Base-by-base conservation (phyloP, 2,888 invertebrate genomes). In the Archips xylosteana region DNA sequence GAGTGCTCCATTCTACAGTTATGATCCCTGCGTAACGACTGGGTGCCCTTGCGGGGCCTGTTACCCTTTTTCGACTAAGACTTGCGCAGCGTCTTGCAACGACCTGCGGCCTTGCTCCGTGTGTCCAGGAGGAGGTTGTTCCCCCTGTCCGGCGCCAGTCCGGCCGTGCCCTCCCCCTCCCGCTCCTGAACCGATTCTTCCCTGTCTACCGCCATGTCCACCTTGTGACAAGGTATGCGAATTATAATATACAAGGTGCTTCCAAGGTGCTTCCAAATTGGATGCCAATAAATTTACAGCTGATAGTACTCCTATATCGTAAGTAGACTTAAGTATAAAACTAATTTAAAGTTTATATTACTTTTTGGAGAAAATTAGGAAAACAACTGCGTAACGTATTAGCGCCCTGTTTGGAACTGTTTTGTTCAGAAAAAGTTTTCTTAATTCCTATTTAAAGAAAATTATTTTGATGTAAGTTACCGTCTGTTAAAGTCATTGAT, bases 1-100 rank as follows among this genome's bases (percentile, higher is more conserved):
- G 93, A 92, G 92, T 85, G 92, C 92, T 78, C 91, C 93, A 1
- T 92, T 90, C 77, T 94, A 94, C 79, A 94, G 92, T 78, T 92
- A 85, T 62, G 92, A 92, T 68, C 94, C 94, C 2, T 94, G 93
- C 81, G 90, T 92, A 3, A 88, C 90, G 76, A 82, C 85, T 2
- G 92, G 93, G 0, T 69, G 76, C 76, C 93, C 94, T 0, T 93
- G 94, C 70, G 94, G 94, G 2, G 92, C 94, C 4, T 92, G 92
- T 77, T 90, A 89, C 64, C 94, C 93, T 0, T 93, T 89, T 78
- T 81, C 85, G 9, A 94, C 91, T n/a, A 91, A 90, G 73, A 91
- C 93, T 0, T 90, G 91, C 76, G 88, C 83, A 12, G 83, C 88
- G 0, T 92, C 93, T 0, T 78, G 83, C 32, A 93, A 92, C 75